These are phyloP conservation scores for Cinclus mexicanus DNA, from an alignment of 2,113 vertebrate species.

Conservation along the genomic window DNA sequence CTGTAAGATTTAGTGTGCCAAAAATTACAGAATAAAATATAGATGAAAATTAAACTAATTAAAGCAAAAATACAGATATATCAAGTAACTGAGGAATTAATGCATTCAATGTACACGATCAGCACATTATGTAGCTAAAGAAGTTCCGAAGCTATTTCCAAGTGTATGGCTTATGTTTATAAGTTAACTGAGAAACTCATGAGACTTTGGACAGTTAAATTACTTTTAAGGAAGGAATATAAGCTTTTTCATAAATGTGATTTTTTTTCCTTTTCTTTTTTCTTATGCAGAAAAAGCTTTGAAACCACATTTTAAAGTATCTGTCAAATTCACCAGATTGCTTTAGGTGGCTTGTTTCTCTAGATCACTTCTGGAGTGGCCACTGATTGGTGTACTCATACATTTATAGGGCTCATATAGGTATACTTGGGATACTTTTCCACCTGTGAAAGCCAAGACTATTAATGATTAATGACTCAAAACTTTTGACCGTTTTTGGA, in stretches of 20 bases:
- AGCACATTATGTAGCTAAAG: neutral
- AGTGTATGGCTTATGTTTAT: neutral
- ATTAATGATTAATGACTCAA: neutral
- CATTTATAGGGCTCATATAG: neutral
- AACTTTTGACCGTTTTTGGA: neutral
- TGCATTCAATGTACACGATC: neutral
- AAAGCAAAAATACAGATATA: neutral
- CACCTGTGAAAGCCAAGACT: neutral
- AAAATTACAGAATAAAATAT: slow-evolving; percentile 7
- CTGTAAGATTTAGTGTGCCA: neutral
- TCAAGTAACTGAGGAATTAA: neutral
- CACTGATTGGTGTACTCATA: neutral
- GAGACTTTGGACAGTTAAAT: neutral
- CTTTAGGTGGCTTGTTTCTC: neutral
- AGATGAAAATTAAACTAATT: neutral
- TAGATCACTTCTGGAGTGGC: neutral
- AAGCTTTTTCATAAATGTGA: neutral
- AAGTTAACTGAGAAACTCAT: neutral
- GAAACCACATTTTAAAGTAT: neutral
- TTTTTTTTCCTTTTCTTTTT: rapidly evolving
- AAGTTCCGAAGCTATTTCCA: neutral
- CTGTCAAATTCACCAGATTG: neutral
- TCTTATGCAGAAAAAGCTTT: neutral
- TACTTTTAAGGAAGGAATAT: neutral
- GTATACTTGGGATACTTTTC: neutral